Evolutionary conservation across 2,113 vertebrate genomes (phyloP).

Genomic region (Lycocorax pyrrhopterus): DNA sequence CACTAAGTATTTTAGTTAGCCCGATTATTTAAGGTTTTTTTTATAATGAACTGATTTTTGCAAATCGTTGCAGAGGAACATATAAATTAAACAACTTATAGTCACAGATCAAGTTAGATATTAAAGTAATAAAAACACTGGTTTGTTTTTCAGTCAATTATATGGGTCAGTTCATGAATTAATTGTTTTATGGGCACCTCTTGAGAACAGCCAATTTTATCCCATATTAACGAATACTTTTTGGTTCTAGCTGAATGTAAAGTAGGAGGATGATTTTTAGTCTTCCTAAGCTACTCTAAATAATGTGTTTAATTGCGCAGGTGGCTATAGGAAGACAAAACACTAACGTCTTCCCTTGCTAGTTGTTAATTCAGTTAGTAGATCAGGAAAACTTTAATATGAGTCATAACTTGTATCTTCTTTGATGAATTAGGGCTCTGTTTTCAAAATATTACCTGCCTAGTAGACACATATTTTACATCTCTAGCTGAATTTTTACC

Average conservation of each 20-base stretch:
- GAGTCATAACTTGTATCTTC: slow-evolving; percentile 51
- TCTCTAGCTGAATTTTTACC: neutral
- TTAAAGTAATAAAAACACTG: neutral
- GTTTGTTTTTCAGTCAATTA: neutral
- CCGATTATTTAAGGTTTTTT: accelerated
- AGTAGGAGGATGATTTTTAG: neutral
- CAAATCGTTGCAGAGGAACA: neutral
- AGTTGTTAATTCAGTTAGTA: slow-evolving; percentile 42
- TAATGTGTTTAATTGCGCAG: slow-evolving; percentile 17
- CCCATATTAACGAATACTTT: neutral
- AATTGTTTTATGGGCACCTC: neutral
- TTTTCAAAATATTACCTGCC: neutral
- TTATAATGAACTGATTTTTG: neutral
- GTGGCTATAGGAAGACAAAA: slow-evolving; percentile 11
- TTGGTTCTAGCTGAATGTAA: neutral
- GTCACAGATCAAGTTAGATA: neutral
- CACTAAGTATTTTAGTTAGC: neutral
- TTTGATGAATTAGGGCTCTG: slow-evolving; percentile 46
- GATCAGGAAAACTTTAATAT: slow-evolving; percentile 15
- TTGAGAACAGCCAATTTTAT: neutral
- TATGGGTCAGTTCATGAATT: neutral
- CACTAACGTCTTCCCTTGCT: neutral
- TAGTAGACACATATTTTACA: slow-evolving; percentile 31
- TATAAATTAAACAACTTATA: neutral
- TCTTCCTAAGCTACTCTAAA: neutral